Evolutionary conservation across 2,113 vertebrate genomes (phyloP).

Genomic region (Podilymbus podiceps): DNA sequence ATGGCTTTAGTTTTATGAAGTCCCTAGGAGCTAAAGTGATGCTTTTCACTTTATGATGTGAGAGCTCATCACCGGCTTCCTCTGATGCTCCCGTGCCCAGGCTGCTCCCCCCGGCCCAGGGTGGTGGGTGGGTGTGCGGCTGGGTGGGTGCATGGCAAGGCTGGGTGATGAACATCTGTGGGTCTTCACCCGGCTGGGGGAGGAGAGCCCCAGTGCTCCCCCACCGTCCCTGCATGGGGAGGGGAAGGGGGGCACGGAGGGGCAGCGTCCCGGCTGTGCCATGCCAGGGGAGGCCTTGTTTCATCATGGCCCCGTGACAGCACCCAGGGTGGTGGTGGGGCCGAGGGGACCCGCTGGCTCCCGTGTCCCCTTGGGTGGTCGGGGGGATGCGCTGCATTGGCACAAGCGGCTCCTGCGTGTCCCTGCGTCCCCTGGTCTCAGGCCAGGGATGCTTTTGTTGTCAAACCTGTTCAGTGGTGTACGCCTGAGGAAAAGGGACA

Average conservation of each 20-base stretch:
- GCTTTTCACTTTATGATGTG: background rate
- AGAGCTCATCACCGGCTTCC: background rate
- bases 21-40: background rate
- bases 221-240: too few species aligned
- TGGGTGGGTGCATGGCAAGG: too few species aligned
- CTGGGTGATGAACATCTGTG: background rate
- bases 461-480: background rate
- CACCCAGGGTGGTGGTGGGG: background rate
- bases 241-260: background rate
- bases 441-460: background rate
- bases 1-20: background rate
- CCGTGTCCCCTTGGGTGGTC: background rate
- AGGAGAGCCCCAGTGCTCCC: background rate
- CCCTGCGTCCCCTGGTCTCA: background rate
- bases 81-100: background rate
- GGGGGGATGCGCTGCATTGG: accelerated
- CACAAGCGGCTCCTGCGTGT: background rate
- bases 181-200: accelerated
- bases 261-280: accelerated
- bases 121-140: accelerated
- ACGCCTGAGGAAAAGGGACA: background rate
- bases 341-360: background rate
- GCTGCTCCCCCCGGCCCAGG: accelerated
- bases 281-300: background rate
- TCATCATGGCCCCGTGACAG: background rate